Base-by-base conservation (phyloP, 92 coral and sea anemone genomes). In the Palythoa grandis region DNA sequence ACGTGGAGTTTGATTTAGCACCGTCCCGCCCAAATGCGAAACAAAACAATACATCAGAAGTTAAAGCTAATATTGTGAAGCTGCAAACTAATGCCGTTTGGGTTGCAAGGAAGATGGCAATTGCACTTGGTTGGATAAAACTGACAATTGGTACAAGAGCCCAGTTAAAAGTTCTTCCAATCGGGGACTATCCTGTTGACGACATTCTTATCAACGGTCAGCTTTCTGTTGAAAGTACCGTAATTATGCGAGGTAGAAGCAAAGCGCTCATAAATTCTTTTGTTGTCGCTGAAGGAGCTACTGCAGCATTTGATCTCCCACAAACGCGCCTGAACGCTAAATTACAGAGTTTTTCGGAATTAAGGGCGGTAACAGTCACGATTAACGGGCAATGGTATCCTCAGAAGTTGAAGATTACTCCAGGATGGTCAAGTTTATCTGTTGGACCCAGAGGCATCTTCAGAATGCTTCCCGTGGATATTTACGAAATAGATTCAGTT, bases 361-460 rank as follows among this genome's bases (percentile, higher is more conserved):
- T 77, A 35, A 57, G 63, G 52, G 83, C 74, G 61, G 70, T 56
- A 29, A 22, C 82, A 35, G 88, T 86, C 11, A 79, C 79, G 20
- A 57, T 86, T 40, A 75, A 76, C 3, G 88, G 88, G 29, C 72
- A 8, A 20, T 76, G 72, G 78, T 12, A 23, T 57, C 50, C 88
- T 24, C 68, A 75, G 47, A 52, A 74, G 22, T 39, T 65, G 52
- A 57, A 78, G 23, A 76, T 79, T 24, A 69, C 47, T 17, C 83
- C 79, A 43, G 88, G 88, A 6, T 94, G 98, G 95, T 88, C 90
- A 65, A 83, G 83, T 12, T 89, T 94, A 65, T 73, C 90, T 3
- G 90, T 94, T 50, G 92, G 93, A 66, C 74, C 79, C 15, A 86
- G 87, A 5, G 98, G 98, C 17, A 61, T 17, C 20, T 90, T 94